A percentile compares a stretch with the other conserved stretches of the same genome.
Conservation (phyloP, 1,140 invertebrate genomes). For the Macrocentrus cingulum region DNA sequence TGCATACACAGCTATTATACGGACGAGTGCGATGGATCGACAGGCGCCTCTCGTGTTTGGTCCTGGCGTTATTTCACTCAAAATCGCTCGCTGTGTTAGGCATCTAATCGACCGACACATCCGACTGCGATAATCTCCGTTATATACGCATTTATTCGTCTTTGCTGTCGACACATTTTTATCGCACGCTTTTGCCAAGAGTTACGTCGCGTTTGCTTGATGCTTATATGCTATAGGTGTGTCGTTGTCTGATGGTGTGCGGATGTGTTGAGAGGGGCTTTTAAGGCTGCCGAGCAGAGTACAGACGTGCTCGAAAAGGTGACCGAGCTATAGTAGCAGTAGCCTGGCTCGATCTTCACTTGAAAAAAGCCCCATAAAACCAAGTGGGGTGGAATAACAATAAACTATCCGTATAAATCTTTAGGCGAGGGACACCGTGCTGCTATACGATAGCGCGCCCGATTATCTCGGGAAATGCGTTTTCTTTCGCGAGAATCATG, state of each 20-base stretch:
- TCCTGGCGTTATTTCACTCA: neutral
- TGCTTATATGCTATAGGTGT: no score
- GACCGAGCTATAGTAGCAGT: constrained; percentile 35
- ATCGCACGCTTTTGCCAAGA: no score
- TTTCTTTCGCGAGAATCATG: constrained; percentile 42
- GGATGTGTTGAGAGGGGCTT: neutral
- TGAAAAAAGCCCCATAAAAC: constrained; percentile 49
- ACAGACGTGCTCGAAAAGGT: constrained; percentile 39
- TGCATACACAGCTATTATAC: neutral
- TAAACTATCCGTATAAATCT: constrained; percentile 56
- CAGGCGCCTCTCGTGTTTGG: constrained; percentile 24
- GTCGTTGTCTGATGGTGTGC: neutral
- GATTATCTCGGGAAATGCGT: constrained; percentile 53
- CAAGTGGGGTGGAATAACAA: constrained; percentile 55
- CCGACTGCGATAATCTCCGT: no score
- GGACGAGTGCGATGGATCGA: constrained; percentile 53
- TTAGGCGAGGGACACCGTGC: constrained; percentile 39
- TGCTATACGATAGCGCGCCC: constrained; percentile 47
- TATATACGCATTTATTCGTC: no score
- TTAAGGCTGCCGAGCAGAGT: constrained; percentile 12
- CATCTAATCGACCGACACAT: no score
- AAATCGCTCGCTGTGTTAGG: neutral
- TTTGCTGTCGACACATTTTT: no score
- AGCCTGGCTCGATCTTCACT: constrained; percentile 30
- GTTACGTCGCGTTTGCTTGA: no score